Evolutionary conservation across 2,797 vertebrate species (phyloP).

Genomic region (Macropus fuliginosus): DNA sequence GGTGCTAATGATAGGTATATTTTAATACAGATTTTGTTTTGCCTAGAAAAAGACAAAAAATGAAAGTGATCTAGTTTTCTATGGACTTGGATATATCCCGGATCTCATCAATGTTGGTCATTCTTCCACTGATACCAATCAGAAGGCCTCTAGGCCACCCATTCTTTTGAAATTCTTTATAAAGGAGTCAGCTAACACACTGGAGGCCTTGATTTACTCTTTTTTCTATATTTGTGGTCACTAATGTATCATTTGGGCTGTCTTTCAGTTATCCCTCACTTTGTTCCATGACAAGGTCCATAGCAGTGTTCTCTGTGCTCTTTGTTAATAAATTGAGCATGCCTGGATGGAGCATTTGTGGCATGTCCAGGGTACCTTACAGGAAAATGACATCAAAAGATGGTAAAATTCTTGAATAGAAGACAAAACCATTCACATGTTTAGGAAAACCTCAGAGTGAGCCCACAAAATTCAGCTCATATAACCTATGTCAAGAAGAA

Average conservation of each 20-base stretch:
- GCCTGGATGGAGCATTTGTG: not conserved
- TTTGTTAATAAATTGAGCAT: constrained; percentile 1
- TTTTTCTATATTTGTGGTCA: too few relatives aligned
- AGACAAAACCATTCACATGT: not conserved
- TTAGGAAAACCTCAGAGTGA: not conserved
- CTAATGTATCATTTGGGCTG: not conserved
- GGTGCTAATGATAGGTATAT: not conserved
- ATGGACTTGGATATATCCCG: not conserved
- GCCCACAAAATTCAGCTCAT: not conserved
- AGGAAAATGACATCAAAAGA: not conserved
- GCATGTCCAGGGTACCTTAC: not conserved
- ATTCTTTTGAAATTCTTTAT: not conserved
- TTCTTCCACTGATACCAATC: not conserved
- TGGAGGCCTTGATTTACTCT: not conserved
- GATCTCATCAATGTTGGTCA: not conserved
- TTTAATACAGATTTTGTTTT: constrained; percentile 6
- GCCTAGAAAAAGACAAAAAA: not conserved
- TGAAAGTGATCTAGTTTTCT: not conserved
- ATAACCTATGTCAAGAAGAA: not conserved
- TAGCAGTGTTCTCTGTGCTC: not conserved
- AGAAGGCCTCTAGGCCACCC: not conserved
- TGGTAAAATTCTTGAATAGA: not conserved
- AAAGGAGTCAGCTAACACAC: not conserved
- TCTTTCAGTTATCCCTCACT: not conserved
- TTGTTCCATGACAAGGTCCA: not conserved